Evolutionary conservation across 2,888 invertebrate species (phyloP).

Genomic region (Ophion slaviceki): DNA sequence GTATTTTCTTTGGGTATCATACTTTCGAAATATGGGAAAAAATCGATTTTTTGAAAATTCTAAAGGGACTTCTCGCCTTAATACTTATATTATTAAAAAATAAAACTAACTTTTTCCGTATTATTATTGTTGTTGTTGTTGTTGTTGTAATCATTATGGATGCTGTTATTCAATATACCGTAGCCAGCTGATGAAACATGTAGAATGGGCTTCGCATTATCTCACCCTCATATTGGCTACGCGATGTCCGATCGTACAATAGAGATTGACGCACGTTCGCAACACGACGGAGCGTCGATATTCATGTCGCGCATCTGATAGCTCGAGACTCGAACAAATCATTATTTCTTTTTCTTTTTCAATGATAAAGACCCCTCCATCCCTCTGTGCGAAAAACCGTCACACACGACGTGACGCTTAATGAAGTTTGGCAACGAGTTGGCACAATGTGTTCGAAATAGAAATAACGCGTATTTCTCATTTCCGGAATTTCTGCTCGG

Average conservation of each 20-base stretch:
- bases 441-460: constrained; percentile 32
- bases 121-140: not conserved
- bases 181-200: not conserved
- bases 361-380: constrained; percentile 38
- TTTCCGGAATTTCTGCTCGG: constrained; percentile 12
- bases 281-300: not conserved
- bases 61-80: no score
- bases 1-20: no score
- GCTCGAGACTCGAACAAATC: constrained; percentile 15
- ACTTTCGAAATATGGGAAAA: no score
- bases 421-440: constrained; percentile 49
- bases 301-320: constrained; percentile 1
- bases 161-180: not conserved
- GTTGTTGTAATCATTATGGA: not conserved
- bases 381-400: constrained; percentile 5
- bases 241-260: constrained; percentile 39
- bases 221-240: not conserved
- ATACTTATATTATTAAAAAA: no score
- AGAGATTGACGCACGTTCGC: constrained; percentile 14
- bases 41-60: no score
- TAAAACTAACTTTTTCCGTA: not conserved
- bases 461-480: constrained; percentile 38
- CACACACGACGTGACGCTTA: constrained; percentile 29
- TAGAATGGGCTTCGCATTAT: not conserved
- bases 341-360: constrained; percentile 21